Conservation (phyloP, 2,888 invertebrate genomes). For the Agonopterix alstromeriana region DNA sequence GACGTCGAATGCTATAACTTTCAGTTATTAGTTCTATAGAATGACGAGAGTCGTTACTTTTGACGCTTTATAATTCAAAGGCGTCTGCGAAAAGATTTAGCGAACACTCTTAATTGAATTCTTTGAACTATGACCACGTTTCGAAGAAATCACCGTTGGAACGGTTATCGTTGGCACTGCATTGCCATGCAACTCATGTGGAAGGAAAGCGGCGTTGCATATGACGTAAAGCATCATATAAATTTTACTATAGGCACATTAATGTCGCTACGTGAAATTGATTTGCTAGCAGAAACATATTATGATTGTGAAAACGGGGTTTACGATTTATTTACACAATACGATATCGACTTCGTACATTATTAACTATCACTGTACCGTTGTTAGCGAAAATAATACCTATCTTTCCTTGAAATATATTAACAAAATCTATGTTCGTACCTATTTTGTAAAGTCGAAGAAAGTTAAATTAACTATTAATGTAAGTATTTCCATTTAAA, state of each 20-base stretch:
- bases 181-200: constrained; percentile 38
- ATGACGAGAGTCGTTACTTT: background rate
- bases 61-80: background rate
- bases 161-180: constrained; percentile 39
- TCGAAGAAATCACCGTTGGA: constrained; percentile 24
- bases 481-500: too few relatives aligned
- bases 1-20: background rate
- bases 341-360: constrained; percentile 61
- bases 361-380: constrained; percentile 57
- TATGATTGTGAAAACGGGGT: constrained; percentile 76
- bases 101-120: constrained; percentile 13
- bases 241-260: constrained; percentile 75
- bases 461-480: too few relatives aligned
- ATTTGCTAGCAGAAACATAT: constrained; percentile 76
- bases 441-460: too few relatives aligned
- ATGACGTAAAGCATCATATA: constrained; percentile 72
- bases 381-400: constrained; percentile 22
- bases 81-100: background rate
- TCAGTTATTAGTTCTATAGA: background rate
- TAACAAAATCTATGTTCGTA: too few relatives aligned
- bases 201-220: constrained; percentile 52
- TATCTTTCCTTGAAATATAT: too few relatives aligned
- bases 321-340: constrained; percentile 76
- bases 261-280: constrained; percentile 76
- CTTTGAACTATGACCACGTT: constrained; percentile 41